Percentiles rank a stretch among this genome's conserved stretches.
These are phyloP conservation scores for Onychorhynchus coronatus DNA, from an alignment of 2,113 vertebrate genomes.

Conservation along the genomic window DNA sequence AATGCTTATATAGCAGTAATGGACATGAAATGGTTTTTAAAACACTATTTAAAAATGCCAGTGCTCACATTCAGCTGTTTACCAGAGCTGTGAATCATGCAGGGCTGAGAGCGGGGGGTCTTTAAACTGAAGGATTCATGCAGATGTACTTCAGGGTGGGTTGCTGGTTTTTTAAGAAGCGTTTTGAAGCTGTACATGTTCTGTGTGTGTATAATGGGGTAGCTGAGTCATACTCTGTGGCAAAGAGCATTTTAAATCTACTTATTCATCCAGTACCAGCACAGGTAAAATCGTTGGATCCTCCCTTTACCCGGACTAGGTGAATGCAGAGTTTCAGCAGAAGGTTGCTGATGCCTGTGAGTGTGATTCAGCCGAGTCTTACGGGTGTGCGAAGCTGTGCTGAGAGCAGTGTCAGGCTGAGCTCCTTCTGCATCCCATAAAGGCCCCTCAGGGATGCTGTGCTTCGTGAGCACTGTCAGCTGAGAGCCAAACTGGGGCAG, in stretches of 20 bases:
- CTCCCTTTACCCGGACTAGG: not conserved
- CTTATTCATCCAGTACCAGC: not conserved
- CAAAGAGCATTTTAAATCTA: not conserved
- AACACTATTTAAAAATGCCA: not conserved
- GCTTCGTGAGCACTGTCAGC: not conserved
- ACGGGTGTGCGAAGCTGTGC: fast-evolving
- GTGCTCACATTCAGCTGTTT: not conserved
- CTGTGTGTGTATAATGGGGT: fast-evolving
- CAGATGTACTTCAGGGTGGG: not conserved
- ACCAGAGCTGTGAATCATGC: not conserved
- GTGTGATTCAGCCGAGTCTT: not conserved
- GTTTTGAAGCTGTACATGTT: not conserved
- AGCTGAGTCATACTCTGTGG: not conserved
- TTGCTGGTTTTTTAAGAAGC: not conserved
- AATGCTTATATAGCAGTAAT: not conserved
- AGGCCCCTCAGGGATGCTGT: not conserved
- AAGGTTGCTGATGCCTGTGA: not conserved
- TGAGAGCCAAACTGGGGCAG: not conserved
- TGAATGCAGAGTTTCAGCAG: not conserved
- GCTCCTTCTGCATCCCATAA: not conserved
- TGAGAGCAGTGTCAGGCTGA: not conserved
- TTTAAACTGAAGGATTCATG: not conserved
- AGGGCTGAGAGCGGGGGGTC: not conserved
- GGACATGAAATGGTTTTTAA: not conserved
- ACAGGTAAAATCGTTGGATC: not conserved